Evolutionary conservation across 2,113 vertebrate species (phyloP).

Genomic region (Sisor rabdophorus): DNA sequence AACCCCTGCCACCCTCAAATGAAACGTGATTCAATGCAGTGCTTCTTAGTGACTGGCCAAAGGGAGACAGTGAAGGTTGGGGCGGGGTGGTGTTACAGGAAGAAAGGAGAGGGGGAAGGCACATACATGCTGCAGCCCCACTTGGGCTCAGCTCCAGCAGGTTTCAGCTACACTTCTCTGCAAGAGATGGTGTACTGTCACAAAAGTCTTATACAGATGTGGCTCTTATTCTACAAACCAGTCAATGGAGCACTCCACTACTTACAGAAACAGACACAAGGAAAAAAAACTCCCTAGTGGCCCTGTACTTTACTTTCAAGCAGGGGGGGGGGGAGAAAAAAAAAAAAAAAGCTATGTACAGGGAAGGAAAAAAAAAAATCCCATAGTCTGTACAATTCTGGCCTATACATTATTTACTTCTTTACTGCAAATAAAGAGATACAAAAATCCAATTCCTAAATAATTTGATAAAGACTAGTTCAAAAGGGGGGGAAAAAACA

Average conservation of each 20-base stretch:
- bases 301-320: constrained; percentile 40
- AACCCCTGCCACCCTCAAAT: constrained; percentile 67
- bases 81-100: background rate
- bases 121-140: constrained; percentile 56
- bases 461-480: constrained; percentile 31
- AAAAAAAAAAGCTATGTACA: constrained; percentile 67
- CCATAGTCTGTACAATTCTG: constrained; percentile 71
- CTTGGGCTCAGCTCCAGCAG: constrained; percentile 29
- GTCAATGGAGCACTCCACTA: constrained; percentile 44
- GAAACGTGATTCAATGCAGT: constrained; percentile 61
- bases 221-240: constrained; percentile 38
- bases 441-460: constrained; percentile 43
- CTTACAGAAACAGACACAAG: no score
- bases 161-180: constrained; percentile 36
- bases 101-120: constrained; percentile 50
- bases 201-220: constrained; percentile 18
- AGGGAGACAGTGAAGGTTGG: background rate
- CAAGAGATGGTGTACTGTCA: constrained; percentile 23
- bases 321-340: constrained; percentile 46
- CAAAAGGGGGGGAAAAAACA: constrained; percentile 45
- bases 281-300: background rate
- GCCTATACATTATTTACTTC: constrained; percentile 71
- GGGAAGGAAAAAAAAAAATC: constrained; percentile 59
- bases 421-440: constrained; percentile 58
- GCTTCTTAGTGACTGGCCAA: constrained; percentile 53